phyloP scores from a whole-genome alignment of 2,888 invertebrate species.

The Protophormia terraenovae region DNA sequence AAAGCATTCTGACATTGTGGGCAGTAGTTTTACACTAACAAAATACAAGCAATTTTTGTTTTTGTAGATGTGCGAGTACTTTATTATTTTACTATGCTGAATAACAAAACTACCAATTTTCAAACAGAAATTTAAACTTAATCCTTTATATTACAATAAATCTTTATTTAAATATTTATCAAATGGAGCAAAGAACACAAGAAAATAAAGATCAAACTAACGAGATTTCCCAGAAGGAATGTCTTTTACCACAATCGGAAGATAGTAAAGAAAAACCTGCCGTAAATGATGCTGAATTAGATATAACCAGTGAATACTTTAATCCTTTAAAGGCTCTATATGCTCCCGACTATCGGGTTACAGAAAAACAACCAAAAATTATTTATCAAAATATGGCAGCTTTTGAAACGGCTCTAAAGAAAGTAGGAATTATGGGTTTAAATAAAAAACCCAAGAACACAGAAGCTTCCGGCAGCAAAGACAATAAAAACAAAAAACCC shows the following conservation, averaged over 20 bases:
- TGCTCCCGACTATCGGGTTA: conserved; percentile 81
- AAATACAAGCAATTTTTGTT: no score
- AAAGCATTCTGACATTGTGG: no score
- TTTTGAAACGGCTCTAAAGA: conserved; percentile 82
- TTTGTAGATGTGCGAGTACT: no score
- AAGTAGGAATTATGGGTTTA: conserved; percentile 75
- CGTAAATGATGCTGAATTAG: conserved; percentile 75
- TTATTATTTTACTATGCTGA: no score
- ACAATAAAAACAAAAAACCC: neutral
- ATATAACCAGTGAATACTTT: conserved; percentile 84
- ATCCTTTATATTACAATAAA: no score
- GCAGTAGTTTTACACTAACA: no score
- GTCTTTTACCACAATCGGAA: neutral
- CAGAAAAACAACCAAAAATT: conserved; percentile 83
- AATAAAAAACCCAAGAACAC: conserved; percentile 69
- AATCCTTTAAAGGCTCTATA: conserved; percentile 88
- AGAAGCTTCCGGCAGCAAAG: conserved; percentile 25
- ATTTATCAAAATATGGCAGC: conserved; percentile 87
- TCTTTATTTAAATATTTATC: no score
- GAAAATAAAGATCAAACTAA: neutral
- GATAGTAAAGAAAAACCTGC: neutral
- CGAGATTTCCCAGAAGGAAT: neutral
- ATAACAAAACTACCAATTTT: no score
- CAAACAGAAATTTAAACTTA: no score
- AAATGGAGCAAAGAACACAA: conserved; percentile 36